Percentiles rank a stretch among this genome's conserved stretches.
Conservation (phyloP, 2,113 vertebrate genomes). For the Amphiprion ocellaris region DNA sequence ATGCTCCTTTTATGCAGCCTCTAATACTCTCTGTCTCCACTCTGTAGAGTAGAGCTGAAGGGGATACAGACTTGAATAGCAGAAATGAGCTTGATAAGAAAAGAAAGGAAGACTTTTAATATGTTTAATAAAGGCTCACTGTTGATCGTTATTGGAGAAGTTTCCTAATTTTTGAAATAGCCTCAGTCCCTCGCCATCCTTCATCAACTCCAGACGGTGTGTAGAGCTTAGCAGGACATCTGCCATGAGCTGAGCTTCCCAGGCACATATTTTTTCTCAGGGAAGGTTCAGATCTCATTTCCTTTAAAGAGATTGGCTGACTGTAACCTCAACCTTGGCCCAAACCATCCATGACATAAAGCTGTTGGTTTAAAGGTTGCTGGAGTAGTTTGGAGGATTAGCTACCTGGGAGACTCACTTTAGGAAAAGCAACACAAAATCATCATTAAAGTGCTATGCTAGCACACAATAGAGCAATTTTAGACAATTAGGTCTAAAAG, state of each 20-base stretch:
- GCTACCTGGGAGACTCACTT: not conserved
- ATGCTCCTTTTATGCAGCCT: not conserved
- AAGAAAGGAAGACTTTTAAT: not conserved
- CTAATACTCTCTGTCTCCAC: not conserved
- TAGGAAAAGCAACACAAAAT: slow-evolving; percentile 3
- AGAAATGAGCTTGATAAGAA: not conserved
- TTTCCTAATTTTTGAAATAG: rapidly evolving
- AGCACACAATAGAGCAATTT: not conserved
- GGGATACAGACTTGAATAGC: not conserved
- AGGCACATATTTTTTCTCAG: not conserved
- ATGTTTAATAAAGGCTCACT: not conserved
- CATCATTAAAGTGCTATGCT: not conserved
- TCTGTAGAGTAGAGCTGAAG: slow-evolving; percentile 3
- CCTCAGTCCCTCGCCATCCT: not conserved
- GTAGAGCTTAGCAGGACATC: not conserved
- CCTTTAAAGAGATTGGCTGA: slow-evolving; percentile 36
- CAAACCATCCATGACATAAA: slow-evolving; percentile 21
- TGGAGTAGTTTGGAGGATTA: not conserved
- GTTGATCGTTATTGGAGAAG: not conserved
- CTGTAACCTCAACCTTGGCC: not conserved
- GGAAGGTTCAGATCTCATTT: slow-evolving; percentile 6
- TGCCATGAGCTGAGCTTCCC: not conserved
- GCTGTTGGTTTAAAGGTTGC: slow-evolving; percentile 7
- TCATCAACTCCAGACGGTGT: not conserved
- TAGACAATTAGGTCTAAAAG: not conserved